Base-by-base conservation (phyloP, 2,113 vertebrate species). In the Zapornia atra region DNA sequence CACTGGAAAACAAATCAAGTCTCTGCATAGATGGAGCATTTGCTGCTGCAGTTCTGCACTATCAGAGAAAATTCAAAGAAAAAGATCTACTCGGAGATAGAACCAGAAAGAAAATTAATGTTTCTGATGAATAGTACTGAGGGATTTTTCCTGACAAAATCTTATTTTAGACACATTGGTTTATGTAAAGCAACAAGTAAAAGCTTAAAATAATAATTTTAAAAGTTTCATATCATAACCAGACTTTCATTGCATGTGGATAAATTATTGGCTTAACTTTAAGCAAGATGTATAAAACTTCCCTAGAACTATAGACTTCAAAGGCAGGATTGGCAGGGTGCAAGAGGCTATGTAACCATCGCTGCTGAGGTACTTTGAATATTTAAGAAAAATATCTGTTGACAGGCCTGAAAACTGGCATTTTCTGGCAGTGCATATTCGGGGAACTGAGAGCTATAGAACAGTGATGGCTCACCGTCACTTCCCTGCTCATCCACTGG, bases 181-280 rank as follows among this genome's bases (percentile, higher is more conserved):
- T 86, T 64, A 42, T 75, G 48, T 29, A 78, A 78, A 94, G 29
- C 56, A 83, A 31, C 12, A 80, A 80, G 36, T 46, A 88, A 78
- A 31, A 56, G 26, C 28, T 61, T 40, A 24, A 38, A 79, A 85
- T 50, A 48, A 31, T 33, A 42, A 25, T 21, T 59, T 60, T 10
- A 15, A 46, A 22, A 2, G 12, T 50, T 80, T 82, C 71, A 33
- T 46, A 38, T 53, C 28, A 42, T 44, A 26, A 73, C 44, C 29
- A 25, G 56, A 38, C 64, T 80, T 79, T 19, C 17, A 31, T 34
- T 53, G 61, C 72, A 36, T 1, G 5, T 51, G 26, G 17, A 1
- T 46, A 57, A 94, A 19, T 79, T 78, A 51, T 34, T 93, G 65
- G 57, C 70, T 68, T 94, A 73, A 79, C 90, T 96, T 94, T 64